Base-by-base conservation (phyloP, 2,113 vertebrate genomes). In the Petroica traversi region DNA sequence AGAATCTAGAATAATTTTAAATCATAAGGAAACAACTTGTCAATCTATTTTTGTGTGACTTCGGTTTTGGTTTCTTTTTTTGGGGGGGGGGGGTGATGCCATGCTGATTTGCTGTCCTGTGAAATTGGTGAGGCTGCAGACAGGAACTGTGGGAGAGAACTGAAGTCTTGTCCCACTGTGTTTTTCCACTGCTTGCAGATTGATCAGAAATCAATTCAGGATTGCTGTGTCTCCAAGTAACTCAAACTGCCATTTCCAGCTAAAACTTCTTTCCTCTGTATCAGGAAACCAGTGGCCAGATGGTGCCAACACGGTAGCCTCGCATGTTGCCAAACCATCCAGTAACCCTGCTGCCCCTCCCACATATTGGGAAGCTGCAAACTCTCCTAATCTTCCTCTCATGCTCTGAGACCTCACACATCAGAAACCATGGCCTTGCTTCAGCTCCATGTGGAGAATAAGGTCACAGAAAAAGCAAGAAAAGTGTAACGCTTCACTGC, bases 101-200 rank as follows among this genome's bases (percentile, higher is more conserved):
- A 22, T 5, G 7, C 17, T 77, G 31, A 43, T 55, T 19, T 59
- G 17, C 29, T 84, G 45, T 19, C 14, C 55, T 66, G 14, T 64
- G 48, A 69, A 82, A 83, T 3, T n/a, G 19, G 29, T 24, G 17
- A 74, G 23, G 31, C 22, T 72, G 43, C 24, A 68, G 28, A 80
- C 2, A 48, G 3, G 31, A 66, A 22, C 6, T 17, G 16, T 19
- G 19, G 24, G 25, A 71, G 6, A 58, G 3, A 63, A 67, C 0
- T 36, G 12, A 85, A 82, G 19, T 51, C 26, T 46, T 84, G 48
- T 3, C 11, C 12, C 38, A n/a, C 15, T 33, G 12, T 23, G 19
- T 63, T 89, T 85, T 40, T 26, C 23, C 34, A 43, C 19, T 71
- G 43, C 24, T 51, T 78, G 41, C 19, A 94, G 17, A 58, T 16